Conservation (phyloP, 2,113 vertebrate species). For the Malurus elegans region DNA sequence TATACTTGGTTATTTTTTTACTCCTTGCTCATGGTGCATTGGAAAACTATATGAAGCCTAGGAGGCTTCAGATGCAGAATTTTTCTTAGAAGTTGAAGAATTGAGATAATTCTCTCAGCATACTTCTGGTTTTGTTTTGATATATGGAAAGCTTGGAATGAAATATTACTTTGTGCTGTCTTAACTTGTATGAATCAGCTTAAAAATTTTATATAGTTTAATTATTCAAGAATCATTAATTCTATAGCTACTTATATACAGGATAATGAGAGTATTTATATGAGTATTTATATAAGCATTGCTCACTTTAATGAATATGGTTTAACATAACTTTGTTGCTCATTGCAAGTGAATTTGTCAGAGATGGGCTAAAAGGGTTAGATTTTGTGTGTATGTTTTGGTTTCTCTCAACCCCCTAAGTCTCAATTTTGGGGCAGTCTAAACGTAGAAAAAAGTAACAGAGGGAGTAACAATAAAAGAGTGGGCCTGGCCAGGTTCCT, state of each 20-base stretch:
- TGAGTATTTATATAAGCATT: neutral
- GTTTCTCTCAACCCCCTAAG: fast-evolving
- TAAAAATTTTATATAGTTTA: neutral
- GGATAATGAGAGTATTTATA: neutral
- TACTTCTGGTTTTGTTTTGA: slow-evolving; percentile 2
- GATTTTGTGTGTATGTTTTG: neutral
- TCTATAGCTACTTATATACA: neutral
- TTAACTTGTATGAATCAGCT: neutral
- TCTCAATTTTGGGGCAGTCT: neutral
- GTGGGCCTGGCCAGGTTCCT: neutral
- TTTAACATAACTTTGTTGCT: neutral
- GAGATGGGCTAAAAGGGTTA: neutral
- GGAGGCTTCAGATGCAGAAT: neutral
- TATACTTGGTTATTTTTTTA: neutral
- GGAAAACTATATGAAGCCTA: neutral
- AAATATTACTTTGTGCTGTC: neutral
- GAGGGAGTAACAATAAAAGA: neutral
- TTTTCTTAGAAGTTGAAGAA: neutral
- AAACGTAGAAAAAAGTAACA: neutral
- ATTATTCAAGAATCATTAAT: neutral
- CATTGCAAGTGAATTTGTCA: neutral
- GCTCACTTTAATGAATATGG: neutral
- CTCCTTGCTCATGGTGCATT: neutral
- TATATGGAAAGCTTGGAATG: neutral
- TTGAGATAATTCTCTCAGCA: neutral